Conservation (phyloP, 2,113 vertebrate genomes). For the Ctenodactylus gundi region DNA sequence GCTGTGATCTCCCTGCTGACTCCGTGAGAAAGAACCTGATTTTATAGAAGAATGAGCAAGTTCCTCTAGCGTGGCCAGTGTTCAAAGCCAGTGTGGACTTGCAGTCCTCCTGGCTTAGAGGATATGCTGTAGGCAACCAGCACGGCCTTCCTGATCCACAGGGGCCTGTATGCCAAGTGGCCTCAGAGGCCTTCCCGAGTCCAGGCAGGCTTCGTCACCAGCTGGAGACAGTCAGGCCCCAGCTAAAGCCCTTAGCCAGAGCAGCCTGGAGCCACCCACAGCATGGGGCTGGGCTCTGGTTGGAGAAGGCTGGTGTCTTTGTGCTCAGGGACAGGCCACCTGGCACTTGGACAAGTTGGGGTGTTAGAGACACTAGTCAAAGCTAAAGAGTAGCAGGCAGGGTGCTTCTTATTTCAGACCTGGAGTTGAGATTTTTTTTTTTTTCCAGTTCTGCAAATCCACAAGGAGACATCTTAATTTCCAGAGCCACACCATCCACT, state of each 20-base stretch:
- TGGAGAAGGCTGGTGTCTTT: not conserved
- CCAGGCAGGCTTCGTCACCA: not conserved
- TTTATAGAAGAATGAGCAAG: not conserved
- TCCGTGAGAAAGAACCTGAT: not conserved
- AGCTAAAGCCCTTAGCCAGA: not conserved
- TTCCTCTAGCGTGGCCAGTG: not conserved
- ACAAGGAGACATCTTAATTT: not conserved
- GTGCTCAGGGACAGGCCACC: not conserved
- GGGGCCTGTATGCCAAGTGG: not conserved
- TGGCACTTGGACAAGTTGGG: not conserved
- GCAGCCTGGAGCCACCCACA: not conserved
- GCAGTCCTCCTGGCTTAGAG: not conserved
- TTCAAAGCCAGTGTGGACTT: not conserved
- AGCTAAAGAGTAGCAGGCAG: rapidly evolving
- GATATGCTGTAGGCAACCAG: not conserved
- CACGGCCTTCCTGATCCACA: not conserved
- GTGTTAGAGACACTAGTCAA: not conserved
- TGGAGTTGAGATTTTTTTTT: not conserved
- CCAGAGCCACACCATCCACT: not conserved
- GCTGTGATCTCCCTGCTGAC: not conserved
- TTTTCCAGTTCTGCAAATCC: not conserved
- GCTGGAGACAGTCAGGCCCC: not conserved
- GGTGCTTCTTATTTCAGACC: not conserved
- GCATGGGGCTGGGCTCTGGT: not conserved
- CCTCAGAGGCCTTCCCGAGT: not conserved